Evolutionary conservation across 2,797 vertebrate species (phyloP).

Genomic region (Tragopan temminckii): DNA sequence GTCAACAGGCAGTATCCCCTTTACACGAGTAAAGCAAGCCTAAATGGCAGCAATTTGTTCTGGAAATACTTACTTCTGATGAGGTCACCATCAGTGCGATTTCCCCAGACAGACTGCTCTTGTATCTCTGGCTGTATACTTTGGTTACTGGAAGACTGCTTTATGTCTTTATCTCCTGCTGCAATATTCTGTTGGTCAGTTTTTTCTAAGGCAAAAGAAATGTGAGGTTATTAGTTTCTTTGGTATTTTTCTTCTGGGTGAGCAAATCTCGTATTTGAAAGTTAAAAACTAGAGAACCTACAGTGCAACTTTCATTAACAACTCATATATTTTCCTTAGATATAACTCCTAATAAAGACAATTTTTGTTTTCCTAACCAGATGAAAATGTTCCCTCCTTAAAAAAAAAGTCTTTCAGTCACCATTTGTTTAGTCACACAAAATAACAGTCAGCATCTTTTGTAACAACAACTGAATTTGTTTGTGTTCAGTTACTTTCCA

Average conservation of each 20-base stretch:
- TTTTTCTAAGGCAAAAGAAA: slow-evolving; percentile 84
- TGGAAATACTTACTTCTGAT: slow-evolving; percentile 91
- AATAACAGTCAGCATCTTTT: background rate
- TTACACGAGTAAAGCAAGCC: slow-evolving; percentile 22
- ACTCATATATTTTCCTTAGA: background rate
- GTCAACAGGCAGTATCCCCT: slow-evolving; percentile 34
- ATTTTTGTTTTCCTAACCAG: background rate
- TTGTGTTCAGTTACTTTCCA: background rate
- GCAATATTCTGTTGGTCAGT: slow-evolving; percentile 78
- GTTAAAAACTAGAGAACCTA: background rate
- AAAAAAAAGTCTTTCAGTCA: background rate
- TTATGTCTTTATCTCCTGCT: slow-evolving; percentile 76
- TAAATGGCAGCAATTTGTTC: slow-evolving; percentile 49
- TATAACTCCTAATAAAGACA: background rate
- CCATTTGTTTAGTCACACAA: background rate
- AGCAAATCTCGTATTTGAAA: background rate
- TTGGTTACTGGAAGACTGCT: slow-evolving; percentile 73
- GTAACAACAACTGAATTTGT: background rate
- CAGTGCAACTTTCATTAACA: background rate
- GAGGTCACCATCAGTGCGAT: slow-evolving; percentile 83
- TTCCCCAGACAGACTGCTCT: slow-evolving; percentile 82
- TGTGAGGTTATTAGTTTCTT: background rate
- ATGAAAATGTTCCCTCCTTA: background rate
- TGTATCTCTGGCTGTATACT: slow-evolving; percentile 80
- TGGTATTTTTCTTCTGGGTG: background rate